phyloP scores from a whole-genome alignment of 2,797 vertebrate genomes.

The Falco rusticolus region DNA sequence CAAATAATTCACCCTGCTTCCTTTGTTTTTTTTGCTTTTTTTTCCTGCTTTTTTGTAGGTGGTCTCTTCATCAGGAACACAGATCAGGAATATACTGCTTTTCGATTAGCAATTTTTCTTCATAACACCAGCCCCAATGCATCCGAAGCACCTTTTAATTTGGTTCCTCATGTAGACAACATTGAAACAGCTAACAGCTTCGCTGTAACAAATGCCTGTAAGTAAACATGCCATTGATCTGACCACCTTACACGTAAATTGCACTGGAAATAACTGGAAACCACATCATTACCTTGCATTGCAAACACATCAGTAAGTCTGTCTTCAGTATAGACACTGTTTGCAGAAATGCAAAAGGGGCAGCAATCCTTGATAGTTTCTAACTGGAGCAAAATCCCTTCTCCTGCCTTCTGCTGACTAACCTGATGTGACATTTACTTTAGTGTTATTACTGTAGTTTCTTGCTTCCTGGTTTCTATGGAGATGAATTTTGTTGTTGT shows the following conservation, averaged over 20 bases:
- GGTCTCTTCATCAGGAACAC: conserved; percentile 99
- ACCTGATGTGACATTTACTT: conserved; percentile 72
- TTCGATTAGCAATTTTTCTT: conserved; percentile 98
- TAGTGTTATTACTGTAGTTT: conserved; percentile 60
- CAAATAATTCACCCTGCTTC: conserved; percentile 38
- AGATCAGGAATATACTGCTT: conserved; percentile 99
- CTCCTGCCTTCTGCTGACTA: conserved; percentile 54
- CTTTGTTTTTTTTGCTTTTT: neutral
- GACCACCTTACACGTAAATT: conserved; percentile 48
- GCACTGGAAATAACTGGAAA: conserved; percentile 13
- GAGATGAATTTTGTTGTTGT: conserved; percentile 66
- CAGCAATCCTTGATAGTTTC: conserved; percentile 40
- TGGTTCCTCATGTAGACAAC: conserved; percentile 99
- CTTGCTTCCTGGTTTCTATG: conserved; percentile 56
- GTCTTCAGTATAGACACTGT: neutral
- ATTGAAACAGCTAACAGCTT: conserved; percentile 99
- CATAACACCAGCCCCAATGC: conserved; percentile 99
- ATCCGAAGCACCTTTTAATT: conserved; percentile 97
- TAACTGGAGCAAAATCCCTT: conserved; percentile 35
- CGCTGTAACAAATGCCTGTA: conserved; percentile 98
- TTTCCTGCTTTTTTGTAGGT: conserved; percentile 68
- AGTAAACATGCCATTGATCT: conserved; percentile 78
- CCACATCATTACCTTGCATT: neutral
- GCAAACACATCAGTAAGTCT: neutral
- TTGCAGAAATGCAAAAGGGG: conserved; percentile 40